Evolutionary conservation across 1,140 invertebrate genomes (phyloP).

Genomic region (Drosophila setifemur): DNA sequence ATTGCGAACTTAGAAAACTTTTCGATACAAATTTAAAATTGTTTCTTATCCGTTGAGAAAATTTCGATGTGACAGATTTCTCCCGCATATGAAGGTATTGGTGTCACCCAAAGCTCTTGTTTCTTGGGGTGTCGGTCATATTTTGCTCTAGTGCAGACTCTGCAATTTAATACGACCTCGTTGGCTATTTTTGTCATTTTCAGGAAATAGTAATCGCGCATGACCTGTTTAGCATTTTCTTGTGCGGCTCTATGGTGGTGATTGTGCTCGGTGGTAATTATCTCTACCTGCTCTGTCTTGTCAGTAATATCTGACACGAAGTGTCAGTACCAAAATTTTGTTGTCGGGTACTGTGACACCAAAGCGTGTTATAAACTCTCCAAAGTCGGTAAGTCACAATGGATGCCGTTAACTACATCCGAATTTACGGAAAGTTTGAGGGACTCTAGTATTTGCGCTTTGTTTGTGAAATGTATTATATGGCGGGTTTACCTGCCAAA

Average conservation of each 20-base stretch:
- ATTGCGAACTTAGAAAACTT: slow-evolving; percentile 15
- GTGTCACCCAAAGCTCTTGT: neutral
- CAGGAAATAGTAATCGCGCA: slow-evolving; percentile 15
- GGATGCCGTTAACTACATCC: too few relatives aligned
- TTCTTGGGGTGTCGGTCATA: slow-evolving; percentile 14
- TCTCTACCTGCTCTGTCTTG: too few relatives aligned
- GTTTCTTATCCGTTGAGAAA: slow-evolving; percentile 12
- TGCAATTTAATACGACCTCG: slow-evolving; percentile 13
- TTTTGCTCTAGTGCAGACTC: slow-evolving; percentile 12
- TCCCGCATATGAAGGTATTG: neutral
- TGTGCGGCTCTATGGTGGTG: slow-evolving; percentile 1
- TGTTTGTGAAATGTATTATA: too few relatives aligned
- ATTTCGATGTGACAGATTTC: slow-evolving; percentile 15
- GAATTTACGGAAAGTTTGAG: too few relatives aligned
- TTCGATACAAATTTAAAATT: slow-evolving; percentile 7
- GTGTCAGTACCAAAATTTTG: too few relatives aligned
- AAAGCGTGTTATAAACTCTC: too few relatives aligned
- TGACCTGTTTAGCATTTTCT: slow-evolving; percentile 1
- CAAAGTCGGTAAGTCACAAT: too few relatives aligned
- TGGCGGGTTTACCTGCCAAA: too few relatives aligned
- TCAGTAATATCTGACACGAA: too few relatives aligned
- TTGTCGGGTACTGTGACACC: too few relatives aligned
- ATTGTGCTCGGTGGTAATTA: too few relatives aligned
- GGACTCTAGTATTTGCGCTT: too few relatives aligned
- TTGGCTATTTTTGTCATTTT: slow-evolving; percentile 13